phyloP scores from a whole-genome alignment of 1,140 invertebrate genomes.

The Drosophila neocordata region DNA sequence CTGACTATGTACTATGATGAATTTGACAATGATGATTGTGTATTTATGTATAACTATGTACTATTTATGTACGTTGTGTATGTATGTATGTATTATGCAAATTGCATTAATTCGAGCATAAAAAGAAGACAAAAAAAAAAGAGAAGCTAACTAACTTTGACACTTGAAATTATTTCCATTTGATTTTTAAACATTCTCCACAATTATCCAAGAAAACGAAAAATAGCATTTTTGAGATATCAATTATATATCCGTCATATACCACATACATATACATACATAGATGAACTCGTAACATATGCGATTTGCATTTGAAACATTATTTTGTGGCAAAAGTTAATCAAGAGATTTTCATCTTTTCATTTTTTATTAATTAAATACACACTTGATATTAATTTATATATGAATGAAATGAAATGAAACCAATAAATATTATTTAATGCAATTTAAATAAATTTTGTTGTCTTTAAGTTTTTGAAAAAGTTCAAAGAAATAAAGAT shows the following conservation, averaged over 20 bases:
- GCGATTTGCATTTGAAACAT: constrained; percentile 36
- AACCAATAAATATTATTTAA: constrained; percentile 79
- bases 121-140: constrained; percentile 10
- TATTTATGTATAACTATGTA: constrained; percentile 65
- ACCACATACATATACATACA: background rate
- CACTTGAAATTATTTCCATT: constrained; percentile 8
- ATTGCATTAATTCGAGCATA: constrained; percentile 66
- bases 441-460: constrained; percentile 33
- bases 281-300: constrained; percentile 39
- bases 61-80: constrained; percentile 69
- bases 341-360: constrained; percentile 46
- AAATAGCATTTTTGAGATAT: constrained; percentile 6
- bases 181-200: background rate
- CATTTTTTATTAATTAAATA: constrained; percentile 47
- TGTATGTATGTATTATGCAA: constrained; percentile 49
- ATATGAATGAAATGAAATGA: constrained; percentile 56
- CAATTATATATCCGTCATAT: constrained; percentile 3
- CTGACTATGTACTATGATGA: constrained; percentile 73
- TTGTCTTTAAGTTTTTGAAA: background rate
- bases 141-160: constrained; percentile 23
- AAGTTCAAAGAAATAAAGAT: background rate
- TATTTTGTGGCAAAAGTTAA: constrained; percentile 28
- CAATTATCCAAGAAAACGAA: background rate
- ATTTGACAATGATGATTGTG: constrained; percentile 41
- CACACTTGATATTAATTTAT: constrained; percentile 28